Base-by-base conservation (phyloP, 2,113 vertebrate species). In the Ceuthmochares aereus region DNA sequence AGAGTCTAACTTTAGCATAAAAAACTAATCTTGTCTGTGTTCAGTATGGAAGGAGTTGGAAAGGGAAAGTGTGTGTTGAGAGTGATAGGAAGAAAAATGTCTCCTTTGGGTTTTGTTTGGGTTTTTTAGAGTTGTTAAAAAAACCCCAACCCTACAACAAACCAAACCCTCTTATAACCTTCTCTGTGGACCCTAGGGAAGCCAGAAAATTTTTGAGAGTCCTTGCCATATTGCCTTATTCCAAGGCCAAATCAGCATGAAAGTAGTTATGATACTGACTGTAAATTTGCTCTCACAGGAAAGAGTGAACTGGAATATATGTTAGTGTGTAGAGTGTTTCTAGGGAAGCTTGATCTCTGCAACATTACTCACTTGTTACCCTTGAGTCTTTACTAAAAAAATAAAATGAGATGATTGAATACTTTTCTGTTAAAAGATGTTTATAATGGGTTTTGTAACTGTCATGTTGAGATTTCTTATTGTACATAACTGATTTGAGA, bases 121-220 rank as follows among this genome's bases (percentile, higher is more conserved):
- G 0, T 2, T 13, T 47, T 67, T 40, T 67, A 70, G 21, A 45
- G 9, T 34, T 86, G 4, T 10, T 25, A 3, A 58, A 32, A 59
- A 26, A n/a, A 10, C 19, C 6, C 56, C 59, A 21, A 54, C 15
- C 12, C 25, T 10, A 17, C 3, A 87, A 30, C 15, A 63, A 75
- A 13, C 1, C 6, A 59, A 32, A 30, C 4, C 3, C 23, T 23
- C 0, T 12, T 6, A 6, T 12, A 37, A 0, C 3, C 8, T 37
- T 45, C 10, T 73, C 6, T 86, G 22, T 64, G 32, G 10, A 74
- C 36, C 54, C 9, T 21, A 58, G 1, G 2, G 27, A 15, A 87
- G 9, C 4, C 45, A 70, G 18, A 80, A 72, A 70, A 51, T 40
- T 29, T 67, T 37, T 51, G 25, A 54, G 30, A 64, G 40, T 62